These are phyloP conservation scores for Drosophila parvula DNA, from an alignment of 1,140 invertebrate genomes.

Conservation along the genomic window DNA sequence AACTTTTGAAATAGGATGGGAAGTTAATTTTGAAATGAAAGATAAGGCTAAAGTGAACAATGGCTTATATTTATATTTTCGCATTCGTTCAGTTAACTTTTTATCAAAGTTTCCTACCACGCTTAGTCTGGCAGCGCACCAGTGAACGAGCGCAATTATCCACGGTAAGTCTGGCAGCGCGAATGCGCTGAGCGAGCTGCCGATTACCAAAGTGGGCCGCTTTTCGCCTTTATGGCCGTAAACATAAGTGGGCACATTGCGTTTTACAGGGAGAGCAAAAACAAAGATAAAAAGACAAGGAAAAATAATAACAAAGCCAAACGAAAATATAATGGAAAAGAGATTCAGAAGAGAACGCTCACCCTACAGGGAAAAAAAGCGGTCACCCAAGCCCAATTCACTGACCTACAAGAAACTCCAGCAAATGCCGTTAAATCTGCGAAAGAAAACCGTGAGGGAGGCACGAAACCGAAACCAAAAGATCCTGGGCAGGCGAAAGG, in stretches of 20 bases:
- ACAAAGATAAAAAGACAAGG: neutral
- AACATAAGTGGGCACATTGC: neutral
- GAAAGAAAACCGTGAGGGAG: conserved; percentile 58
- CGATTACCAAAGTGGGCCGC: too few species aligned
- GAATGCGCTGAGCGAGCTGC: too few species aligned
- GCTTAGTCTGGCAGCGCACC: neutral
- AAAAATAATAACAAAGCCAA: neutral
- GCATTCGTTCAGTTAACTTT: neutral
- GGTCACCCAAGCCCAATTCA: neutral
- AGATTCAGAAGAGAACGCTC: neutral
- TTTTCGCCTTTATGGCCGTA: neutral
- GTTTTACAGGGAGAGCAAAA: too few species aligned
- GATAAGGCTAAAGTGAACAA: neutral
- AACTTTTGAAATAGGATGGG: neutral
- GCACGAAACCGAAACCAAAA: conserved; percentile 50
- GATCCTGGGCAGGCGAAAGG: conserved; percentile 20
- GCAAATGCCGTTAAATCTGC: conserved; percentile 56
- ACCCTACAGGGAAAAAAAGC: neutral
- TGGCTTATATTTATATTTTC: neutral
- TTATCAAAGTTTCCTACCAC: neutral
- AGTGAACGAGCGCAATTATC: neutral
- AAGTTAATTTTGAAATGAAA: neutral
- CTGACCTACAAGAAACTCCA: conserved; percentile 40
- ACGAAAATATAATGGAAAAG: neutral
- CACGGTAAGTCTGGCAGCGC: neutral